These are phyloP conservation scores for Brachionus asplanchnoidis DNA, from an alignment of 1,140 invertebrate species.

Conservation along the genomic window DNA sequence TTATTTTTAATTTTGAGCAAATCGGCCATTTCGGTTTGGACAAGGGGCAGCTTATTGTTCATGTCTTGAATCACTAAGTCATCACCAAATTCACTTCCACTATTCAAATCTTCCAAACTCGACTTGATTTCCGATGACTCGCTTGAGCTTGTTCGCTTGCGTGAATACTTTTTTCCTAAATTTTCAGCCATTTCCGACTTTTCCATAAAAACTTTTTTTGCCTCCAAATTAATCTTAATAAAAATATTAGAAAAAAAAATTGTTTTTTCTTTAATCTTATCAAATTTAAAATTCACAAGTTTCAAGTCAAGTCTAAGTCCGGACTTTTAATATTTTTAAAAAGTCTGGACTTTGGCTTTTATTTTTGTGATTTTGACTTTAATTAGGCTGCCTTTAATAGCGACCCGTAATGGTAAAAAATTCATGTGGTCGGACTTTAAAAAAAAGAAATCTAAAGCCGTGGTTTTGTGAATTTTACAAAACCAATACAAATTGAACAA, in stretches of 20 bases:
- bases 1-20: slow-evolving; percentile 11
- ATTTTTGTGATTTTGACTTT: no score
- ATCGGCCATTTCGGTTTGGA: slow-evolving; percentile 12
- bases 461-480: no score
- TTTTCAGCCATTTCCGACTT: not conserved
- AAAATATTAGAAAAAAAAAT: not conserved
- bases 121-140: not conserved
- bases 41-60: not conserved
- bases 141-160: not conserved
- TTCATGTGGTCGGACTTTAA: no score
- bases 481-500: no score
- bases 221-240: not conserved
- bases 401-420: no score
- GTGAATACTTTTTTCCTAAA: not conserved
- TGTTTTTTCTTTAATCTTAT: not conserved
- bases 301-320: no score
- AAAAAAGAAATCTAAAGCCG: no score
- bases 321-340: no score
- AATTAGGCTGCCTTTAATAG: no score
- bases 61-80: not conserved
- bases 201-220: not conserved
- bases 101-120: not conserved
- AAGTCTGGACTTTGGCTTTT: no score
- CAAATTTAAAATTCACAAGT: no score
- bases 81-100: slow-evolving; percentile 39